Evolutionary conservation across 2,888 invertebrate species (phyloP), one percentile per base, ranked within the genome.

Genomic region (Sinotaia quadrata): DNA sequence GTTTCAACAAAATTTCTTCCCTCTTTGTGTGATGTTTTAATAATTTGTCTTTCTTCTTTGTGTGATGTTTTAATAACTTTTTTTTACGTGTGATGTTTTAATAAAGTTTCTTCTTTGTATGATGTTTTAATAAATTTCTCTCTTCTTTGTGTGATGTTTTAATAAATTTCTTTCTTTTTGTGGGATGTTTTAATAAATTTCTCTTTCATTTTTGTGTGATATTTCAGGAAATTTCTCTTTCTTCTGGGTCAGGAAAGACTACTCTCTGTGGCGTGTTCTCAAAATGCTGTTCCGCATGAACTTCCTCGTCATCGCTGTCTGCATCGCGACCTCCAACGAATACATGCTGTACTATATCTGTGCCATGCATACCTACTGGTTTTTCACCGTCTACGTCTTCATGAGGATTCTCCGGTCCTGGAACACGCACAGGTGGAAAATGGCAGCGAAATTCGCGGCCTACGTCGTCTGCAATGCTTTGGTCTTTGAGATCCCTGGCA

Each of bases 351-450:
- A 84, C 75, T 84, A 84, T 73, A 84, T 84, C 67, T 84, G 84
- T 66, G 81, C 84, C 69, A 84, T 84, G 84, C 84, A 84, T 72
- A 81, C 84, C 57, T 83, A 83, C 76, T 84, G 84, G 84, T 84
- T 84, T 69, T 49, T 84, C 24, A 74, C 77, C 27, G 81, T 81
- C 10, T 84, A 84, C 58, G 63, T 74, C 2, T 79, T 81, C 68
- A 84, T 84, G 84, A 67, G 77, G 8, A 67, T 71, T 12, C 67
- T 79, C 24, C 67, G 68, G 18, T 76, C 78, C 15, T 81, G 80
- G 81, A 84, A 84, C 69, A 71, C 74, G 4, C 56, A 81, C 54
- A 59, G 74, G 8, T 51, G 44, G n/a, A 75, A 75, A 59, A 84
- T 84, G 81, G 70, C 74, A n/a, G 24, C 75, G 36, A 84, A 84